Conservation (phyloP, 1,140 invertebrate species). For the Achatina immaculata region DNA sequence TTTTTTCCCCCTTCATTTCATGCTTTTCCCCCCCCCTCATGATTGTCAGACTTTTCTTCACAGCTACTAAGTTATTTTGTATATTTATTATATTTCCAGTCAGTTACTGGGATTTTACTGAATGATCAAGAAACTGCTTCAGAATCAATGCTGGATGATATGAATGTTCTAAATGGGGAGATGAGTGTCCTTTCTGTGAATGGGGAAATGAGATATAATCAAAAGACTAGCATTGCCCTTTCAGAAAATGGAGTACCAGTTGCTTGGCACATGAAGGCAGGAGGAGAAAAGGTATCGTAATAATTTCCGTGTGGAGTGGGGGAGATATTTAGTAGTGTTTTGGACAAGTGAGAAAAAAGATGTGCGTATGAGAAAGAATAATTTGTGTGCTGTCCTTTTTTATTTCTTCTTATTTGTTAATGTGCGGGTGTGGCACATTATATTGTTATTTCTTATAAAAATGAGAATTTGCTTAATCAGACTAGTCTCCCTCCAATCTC, state of each 20-base stretch:
- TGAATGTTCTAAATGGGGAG: background rate
- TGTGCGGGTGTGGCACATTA: background rate
- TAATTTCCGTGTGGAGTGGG: background rate
- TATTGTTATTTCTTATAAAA: background rate
- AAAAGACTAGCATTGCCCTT: background rate
- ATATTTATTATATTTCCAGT: too few relatives aligned
- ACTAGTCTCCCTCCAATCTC: too few relatives aligned
- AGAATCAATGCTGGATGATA: too few relatives aligned
- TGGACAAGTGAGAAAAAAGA: too few relatives aligned
- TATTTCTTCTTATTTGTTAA: background rate
- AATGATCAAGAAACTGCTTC: too few relatives aligned
- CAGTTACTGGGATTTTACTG: too few relatives aligned
- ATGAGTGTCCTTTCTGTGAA: background rate
- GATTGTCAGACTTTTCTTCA: too few relatives aligned
- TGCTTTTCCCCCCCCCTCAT: too few relatives aligned
- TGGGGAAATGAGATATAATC: background rate
- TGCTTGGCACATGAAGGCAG: constrained; percentile 30
- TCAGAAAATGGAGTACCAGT: background rate
- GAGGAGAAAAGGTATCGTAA: constrained; percentile 8
- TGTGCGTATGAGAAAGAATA: background rate
- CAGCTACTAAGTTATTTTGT: too few relatives aligned
- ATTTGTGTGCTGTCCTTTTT: background rate
- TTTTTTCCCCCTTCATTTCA: too few relatives aligned
- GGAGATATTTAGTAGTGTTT: background rate
- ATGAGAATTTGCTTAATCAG: background rate